These are phyloP conservation scores for Microtus pennsylvanicus DNA, from an alignment of 2,113 vertebrate species.

Conservation along the genomic window DNA sequence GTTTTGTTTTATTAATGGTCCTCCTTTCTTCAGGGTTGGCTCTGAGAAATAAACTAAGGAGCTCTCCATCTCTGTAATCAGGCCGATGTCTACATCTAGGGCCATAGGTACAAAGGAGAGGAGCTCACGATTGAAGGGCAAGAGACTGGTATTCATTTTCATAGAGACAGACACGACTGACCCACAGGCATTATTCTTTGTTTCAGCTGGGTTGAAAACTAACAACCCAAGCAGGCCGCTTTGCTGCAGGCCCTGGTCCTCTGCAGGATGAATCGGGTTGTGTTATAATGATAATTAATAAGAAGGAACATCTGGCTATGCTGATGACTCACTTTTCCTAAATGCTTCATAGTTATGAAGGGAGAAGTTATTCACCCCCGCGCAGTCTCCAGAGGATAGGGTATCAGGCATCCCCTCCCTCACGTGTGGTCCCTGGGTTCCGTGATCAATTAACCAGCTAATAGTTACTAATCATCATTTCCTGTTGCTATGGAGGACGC, in stretches of 20 bases:
- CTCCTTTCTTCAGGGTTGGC: neutral
- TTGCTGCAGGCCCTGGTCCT: neutral
- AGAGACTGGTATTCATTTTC: neutral
- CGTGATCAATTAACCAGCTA: neutral
- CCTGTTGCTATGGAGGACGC: neutral
- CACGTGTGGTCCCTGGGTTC: neutral
- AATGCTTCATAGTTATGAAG: conserved; percentile 34
- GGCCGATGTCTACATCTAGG: neutral
- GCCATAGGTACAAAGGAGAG: fast-evolving
- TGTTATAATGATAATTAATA: conserved; percentile 50
- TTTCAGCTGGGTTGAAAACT: neutral
- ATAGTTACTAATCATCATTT: neutral
- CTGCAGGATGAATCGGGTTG: neutral
- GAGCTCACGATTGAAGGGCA: neutral
- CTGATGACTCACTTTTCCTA: conserved; percentile 52
- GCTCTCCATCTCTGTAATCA: neutral
- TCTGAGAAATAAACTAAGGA: neutral
- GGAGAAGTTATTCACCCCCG: neutral
- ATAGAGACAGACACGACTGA: neutral
- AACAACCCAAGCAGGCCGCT: conserved; percentile 15
- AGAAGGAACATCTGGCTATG: conserved; percentile 63
- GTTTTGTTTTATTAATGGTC: neutral
- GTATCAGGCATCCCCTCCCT: neutral
- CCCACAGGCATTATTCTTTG: neutral
- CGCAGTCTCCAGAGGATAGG: neutral